These are phyloP conservation scores for Pherbina coryleti DNA, from an alignment of 2,888 invertebrate species.

Conservation along the genomic window DNA sequence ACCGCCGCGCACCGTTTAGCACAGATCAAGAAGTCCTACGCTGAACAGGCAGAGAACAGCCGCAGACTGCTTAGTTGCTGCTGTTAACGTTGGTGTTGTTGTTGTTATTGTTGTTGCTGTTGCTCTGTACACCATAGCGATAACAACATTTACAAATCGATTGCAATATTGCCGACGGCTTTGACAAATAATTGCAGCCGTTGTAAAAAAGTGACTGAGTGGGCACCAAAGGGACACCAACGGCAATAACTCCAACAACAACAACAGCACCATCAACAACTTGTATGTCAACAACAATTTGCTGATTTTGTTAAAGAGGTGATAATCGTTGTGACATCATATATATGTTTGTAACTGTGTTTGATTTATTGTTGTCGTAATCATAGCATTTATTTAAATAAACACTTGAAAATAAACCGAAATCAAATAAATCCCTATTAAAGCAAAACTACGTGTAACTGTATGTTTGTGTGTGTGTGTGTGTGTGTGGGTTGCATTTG, in stretches of 20 bases:
- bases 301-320: constrained; percentile 34
- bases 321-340: constrained; percentile 36
- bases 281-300: constrained; percentile 30
- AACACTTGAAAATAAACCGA: not conserved
- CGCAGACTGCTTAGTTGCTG: not conserved
- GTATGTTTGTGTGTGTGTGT: not conserved
- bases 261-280: not conserved
- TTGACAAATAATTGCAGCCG: constrained; percentile 29
- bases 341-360: not conserved
- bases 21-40: not conserved
- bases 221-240: constrained; percentile 13
- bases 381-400: not conserved
- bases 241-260: not conserved
- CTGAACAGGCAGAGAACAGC: not conserved
- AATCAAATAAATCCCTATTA: not conserved
- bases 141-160: constrained; percentile 65
- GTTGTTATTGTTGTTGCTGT: not conserved
- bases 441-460: not conserved
- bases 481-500: not conserved
- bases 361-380: constrained; percentile 2
- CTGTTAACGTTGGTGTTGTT: constrained; percentile 4
- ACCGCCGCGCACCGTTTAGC: constrained; percentile 7
- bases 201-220: constrained; percentile 8
- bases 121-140: constrained; percentile 48
- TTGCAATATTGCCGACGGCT: constrained; percentile 46